Base-by-base conservation (phyloP, 2,888 invertebrate genomes). In the Hydrotaea cyrtoneurina region DNA sequence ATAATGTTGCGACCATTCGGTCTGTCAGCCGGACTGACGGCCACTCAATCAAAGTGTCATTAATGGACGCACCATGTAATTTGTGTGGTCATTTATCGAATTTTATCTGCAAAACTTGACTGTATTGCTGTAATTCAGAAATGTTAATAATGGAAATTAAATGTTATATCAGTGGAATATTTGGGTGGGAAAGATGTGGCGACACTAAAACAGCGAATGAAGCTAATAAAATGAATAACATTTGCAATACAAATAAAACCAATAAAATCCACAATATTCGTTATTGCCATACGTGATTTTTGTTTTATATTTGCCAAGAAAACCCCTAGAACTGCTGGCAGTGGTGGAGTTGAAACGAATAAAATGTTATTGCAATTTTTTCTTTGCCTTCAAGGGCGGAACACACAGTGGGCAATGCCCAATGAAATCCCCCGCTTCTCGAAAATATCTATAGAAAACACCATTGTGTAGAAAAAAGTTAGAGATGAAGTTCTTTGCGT, bases 31-130 rank as follows among this genome's bases (percentile, higher is more conserved):
- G 13, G 19, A 13, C 26, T 11, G 13, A n/a, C 19, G 19, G 69
- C 10, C 69, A 46, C 43, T 69, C 69, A 69, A 69, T 69, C 69
- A 69, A 69, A 46, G 13, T 69, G 43, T 23, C 69, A 46, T 46
- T 69, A 66, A 66, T 66, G 66, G 23, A 46, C 19, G 7, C n/a
- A n/a, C n/a, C n/a, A n/a, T n/a, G n/a, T n/a, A n/a, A n/a, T n/a
- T n/a, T 46, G 31, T 11, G 15, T 59, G 0, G 21, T 8, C 69
- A 69, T 43, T 69, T 66, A 15, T 15, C 31, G 15, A 62, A 62
- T 19, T 26, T 23, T 15, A 5, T 59, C 15, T 1, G 11, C n/a
- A 46, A 21, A 46, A 15, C n/a, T n/a, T n/a, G n/a, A n/a, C n/a
- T n/a, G n/a, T n/a, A n/a, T n/a, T n/a, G 46, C 17, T 69, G 46